A percentile compares a stretch with the other conserved stretches of the same genome.
phyloP scores from a whole-genome alignment of 2,113 vertebrate species.

The Ptyas mucosa region DNA sequence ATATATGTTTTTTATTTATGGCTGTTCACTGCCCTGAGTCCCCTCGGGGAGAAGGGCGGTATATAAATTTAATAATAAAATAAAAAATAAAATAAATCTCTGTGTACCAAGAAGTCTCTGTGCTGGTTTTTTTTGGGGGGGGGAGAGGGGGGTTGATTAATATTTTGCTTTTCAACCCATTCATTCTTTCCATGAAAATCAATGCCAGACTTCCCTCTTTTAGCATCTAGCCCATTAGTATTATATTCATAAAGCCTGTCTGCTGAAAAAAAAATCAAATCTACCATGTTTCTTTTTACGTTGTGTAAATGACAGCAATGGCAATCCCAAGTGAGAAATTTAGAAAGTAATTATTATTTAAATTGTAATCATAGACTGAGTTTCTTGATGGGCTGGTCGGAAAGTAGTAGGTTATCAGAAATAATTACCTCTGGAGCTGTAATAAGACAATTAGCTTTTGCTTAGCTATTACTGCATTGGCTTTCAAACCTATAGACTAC shows the following conservation, averaged over 20 bases:
- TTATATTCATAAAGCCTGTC: neutral
- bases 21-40: too few species aligned
- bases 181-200: neutral
- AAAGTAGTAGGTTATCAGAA: too few species aligned
- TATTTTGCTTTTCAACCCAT: neutral
- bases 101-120: neutral
- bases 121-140: neutral
- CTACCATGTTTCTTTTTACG: neutral
- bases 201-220: neutral
- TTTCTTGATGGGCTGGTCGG: neutral
- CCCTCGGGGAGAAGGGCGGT: too few species aligned
- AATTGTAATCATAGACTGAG: neutral
- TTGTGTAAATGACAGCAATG: neutral
- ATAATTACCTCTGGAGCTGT: constrained; percentile 67
- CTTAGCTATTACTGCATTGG: constrained; percentile 57
- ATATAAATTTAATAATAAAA: too few species aligned
- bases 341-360: neutral
- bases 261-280: neutral
- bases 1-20: too few species aligned
- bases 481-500: constrained; percentile 62
- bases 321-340: neutral
- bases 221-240: neutral
- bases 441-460: constrained; percentile 67
- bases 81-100: too few species aligned
- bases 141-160: neutral